These are phyloP conservation scores for Xestia xanthographa DNA, from an alignment of 2,888 invertebrate genomes.

Conservation along the genomic window DNA sequence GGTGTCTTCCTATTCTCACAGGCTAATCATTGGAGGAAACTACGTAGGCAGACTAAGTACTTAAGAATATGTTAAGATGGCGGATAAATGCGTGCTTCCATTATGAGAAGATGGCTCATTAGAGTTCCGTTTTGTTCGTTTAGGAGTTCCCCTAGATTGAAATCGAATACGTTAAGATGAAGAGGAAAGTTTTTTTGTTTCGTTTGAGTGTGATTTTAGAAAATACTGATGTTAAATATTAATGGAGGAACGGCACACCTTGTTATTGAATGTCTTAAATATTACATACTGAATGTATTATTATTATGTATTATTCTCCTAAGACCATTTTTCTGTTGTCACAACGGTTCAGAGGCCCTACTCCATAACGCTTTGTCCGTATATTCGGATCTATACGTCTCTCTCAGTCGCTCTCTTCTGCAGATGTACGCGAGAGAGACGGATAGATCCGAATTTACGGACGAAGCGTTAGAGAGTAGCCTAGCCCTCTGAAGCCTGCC, in stretches of 20 bases:
- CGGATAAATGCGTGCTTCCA: slow-evolving; percentile 46
- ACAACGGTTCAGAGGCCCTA: too few species aligned
- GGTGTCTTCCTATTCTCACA: slow-evolving; percentile 83
- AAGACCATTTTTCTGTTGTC: neutral
- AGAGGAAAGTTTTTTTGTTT: slow-evolving; percentile 11
- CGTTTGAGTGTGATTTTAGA: neutral
- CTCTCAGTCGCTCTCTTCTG: too few species aligned
- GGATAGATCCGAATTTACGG: too few species aligned
- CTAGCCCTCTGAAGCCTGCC: too few species aligned
- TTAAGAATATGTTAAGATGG: slow-evolving; percentile 51
- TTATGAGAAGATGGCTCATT: slow-evolving; percentile 27
- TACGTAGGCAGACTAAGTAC: slow-evolving; percentile 34
- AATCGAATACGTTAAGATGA: neutral
- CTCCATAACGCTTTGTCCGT: too few species aligned
- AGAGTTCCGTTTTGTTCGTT: slow-evolving; percentile 6
- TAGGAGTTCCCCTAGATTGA: neutral
- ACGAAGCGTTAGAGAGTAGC: too few species aligned
- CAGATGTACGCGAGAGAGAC: too few species aligned
- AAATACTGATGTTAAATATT: neutral
- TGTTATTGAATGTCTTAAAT: neutral
- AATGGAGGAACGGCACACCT: too few species aligned
- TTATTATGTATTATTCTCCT: neutral
- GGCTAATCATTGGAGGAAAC: slow-evolving; percentile 59
- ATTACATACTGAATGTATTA: neutral
- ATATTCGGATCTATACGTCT: too few species aligned